Conservation (phyloP, 2,888 invertebrate genomes). For the Plagodis dolabraria region DNA sequence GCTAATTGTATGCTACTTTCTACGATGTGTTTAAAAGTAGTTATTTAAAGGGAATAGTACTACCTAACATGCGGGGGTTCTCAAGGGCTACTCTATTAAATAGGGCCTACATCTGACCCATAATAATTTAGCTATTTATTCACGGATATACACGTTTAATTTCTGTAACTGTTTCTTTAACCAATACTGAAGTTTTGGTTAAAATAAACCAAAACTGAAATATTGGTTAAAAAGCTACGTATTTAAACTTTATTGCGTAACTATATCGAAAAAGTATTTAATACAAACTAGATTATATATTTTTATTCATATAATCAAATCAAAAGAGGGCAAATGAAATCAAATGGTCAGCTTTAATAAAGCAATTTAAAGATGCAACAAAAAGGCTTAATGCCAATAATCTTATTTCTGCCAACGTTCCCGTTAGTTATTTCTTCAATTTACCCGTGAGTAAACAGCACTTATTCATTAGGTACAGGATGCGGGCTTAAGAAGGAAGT, state of each 20-base stretch:
- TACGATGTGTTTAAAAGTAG: conserved; percentile 13
- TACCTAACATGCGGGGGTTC: conserved; percentile 14
- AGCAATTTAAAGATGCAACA: no score
- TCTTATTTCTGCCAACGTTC: no score
- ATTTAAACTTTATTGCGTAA: not conserved
- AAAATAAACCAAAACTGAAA: no score
- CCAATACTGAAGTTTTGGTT: no score
- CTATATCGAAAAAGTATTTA: no score
- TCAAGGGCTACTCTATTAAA: conserved; percentile 14
- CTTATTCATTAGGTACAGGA: conserved; percentile 14
- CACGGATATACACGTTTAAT: conserved; percentile 5
- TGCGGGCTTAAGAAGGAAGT: conserved; percentile 27
- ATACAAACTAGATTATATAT: no score
- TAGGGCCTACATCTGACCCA: conserved; percentile 14
- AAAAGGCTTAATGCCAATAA: no score
- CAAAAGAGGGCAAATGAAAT: no score
- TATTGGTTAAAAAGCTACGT: no score
- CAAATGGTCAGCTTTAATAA: no score
- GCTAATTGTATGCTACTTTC: not conserved
- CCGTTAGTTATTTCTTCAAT: not conserved
- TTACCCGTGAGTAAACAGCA: conserved; percentile 26
- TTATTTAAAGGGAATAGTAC: conserved; percentile 2
- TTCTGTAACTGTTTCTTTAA: no score
- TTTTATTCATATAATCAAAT: no score
- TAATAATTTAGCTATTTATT: conserved; percentile 10